Base-by-base conservation (phyloP, 2,888 invertebrate genomes). In the Pharmacophagus antenor region DNA sequence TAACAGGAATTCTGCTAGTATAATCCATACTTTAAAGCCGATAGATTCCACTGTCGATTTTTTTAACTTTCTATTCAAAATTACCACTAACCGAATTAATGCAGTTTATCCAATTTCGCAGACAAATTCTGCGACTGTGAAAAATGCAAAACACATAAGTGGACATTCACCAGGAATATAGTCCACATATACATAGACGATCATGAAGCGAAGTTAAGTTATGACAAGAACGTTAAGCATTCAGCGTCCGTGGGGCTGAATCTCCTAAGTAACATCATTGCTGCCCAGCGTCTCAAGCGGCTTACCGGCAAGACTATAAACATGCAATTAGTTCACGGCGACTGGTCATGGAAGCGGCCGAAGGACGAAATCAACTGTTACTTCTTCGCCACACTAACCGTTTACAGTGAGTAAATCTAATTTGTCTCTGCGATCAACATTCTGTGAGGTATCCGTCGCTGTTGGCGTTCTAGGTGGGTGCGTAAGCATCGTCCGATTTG, bases 311-410 rank as follows among this genome's bases (percentile, higher is more conserved):
- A 55, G 37, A 7, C 27, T 20, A 44, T 61, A 18, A 42, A 42
- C 20, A 49, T 56, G 54, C 51, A 41, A 17, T 41, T 58, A 20
- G 20, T 20, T 49, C 22, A 23, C 6, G 27, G 27, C 10, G n/a
- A 54, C 25, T 21, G 46, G 41, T 18, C 42, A 20, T 54, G 55
- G 54, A 25, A 21, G 20, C 27, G 37, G 2, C 62, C 65, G 6
- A 68, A 68, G 41, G 52, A 62, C 15, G 58, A 58, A 31, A 57
- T 61, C 21, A 62, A 65, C 23, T 66, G 67, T 54, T 59, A 64
- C 7, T 46, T 66, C 0, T 68, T 70, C 50, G 60, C 66, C 1
- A 57, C 63, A 15, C 63, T 70, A 22, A 65, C 63, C 52, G 60
- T 66, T 2, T 67, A 63, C 48, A 56, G 68, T 69, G 55, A 66